phyloP scores from a whole-genome alignment of 2,888 invertebrate species.

The Folsomia candida region DNA sequence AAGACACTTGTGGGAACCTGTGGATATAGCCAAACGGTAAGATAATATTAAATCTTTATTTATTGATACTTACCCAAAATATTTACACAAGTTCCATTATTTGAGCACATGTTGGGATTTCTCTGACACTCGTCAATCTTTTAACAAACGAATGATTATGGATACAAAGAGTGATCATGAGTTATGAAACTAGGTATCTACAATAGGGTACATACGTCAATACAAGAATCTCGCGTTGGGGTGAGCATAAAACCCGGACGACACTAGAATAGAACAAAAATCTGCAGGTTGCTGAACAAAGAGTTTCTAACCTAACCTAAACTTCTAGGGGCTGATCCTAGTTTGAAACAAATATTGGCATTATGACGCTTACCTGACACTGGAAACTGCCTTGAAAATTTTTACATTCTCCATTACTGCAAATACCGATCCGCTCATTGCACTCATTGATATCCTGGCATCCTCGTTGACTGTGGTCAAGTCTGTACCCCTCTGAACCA shows the following conservation, averaged over 20 bases:
- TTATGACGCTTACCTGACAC: constrained; percentile 59
- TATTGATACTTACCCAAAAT: constrained; percentile 71
- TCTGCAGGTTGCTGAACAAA: too few species aligned
- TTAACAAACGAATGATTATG: not conserved
- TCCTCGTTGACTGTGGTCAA: constrained; percentile 58
- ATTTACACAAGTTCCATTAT: constrained; percentile 77
- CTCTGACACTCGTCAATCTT: constrained; percentile 63
- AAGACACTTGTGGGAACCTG: constrained; percentile 72
- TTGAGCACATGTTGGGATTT: constrained; percentile 64
- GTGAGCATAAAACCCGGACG: constrained; percentile 70
- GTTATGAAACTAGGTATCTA: too few species aligned
- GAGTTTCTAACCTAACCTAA: too few species aligned
- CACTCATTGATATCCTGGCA: constrained; percentile 72
- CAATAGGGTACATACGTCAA: constrained; percentile 57
- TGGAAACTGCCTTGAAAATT: constrained; percentile 62
- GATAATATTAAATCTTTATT: too few species aligned
- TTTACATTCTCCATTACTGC: constrained; percentile 73
- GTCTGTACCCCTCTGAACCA: constrained; percentile 63
- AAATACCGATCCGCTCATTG: constrained; percentile 65
- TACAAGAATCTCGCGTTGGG: constrained; percentile 66
- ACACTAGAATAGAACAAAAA: too few species aligned
- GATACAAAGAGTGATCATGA: too few species aligned
- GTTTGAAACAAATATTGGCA: too few species aligned
- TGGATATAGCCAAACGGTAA: too few species aligned
- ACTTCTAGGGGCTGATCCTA: too few species aligned